These are phyloP conservation scores for Meloidogyne hapla DNA, from an alignment of 1,140 invertebrate genomes.

Conservation along the genomic window DNA sequence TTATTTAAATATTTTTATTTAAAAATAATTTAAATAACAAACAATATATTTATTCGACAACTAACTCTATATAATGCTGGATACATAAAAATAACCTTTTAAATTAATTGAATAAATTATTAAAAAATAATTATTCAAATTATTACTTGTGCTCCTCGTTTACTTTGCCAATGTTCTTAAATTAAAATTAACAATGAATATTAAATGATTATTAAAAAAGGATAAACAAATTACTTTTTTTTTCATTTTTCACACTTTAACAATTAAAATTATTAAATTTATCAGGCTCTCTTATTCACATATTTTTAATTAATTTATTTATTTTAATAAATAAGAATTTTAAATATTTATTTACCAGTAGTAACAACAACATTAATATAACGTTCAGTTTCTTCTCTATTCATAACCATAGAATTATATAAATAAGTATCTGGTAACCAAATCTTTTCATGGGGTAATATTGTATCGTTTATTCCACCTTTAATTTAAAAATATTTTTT, in stretches of 20 bases:
- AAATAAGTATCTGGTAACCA: slow-evolving; percentile 51
- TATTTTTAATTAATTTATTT: not conserved
- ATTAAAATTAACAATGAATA: slow-evolving; percentile 40
- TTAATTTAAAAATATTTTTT: slow-evolving; percentile 47
- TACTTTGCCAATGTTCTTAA: slow-evolving; percentile 62
- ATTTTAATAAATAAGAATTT: not conserved
- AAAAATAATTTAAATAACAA: slow-evolving; percentile 22
- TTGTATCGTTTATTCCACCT: slow-evolving; percentile 58
- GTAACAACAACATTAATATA: slow-evolving; percentile 62
- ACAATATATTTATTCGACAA: slow-evolving; percentile 61
- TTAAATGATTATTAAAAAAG: too few species aligned
- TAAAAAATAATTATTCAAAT: not conserved
- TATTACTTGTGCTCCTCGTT: slow-evolving; percentile 50
- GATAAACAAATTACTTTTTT: too few species aligned
- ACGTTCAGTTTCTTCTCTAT: slow-evolving; percentile 61
- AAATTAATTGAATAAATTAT: too few species aligned
- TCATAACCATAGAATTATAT: slow-evolving; percentile 64
- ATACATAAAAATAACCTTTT: slow-evolving; percentile 64
- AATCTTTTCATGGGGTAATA: slow-evolving; percentile 58
- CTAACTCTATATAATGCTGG: slow-evolving; percentile 60
- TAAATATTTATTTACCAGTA: slow-evolving; percentile 24
- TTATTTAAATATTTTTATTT: too few species aligned
- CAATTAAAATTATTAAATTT: too few species aligned
- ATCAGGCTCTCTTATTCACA: too few species aligned
- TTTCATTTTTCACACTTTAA: too few species aligned